A percentile compares a stretch with the other conserved stretches of the same genome.
Conservation (phyloP, 2,113 vertebrate species). For the Circaetus cinerascens region DNA sequence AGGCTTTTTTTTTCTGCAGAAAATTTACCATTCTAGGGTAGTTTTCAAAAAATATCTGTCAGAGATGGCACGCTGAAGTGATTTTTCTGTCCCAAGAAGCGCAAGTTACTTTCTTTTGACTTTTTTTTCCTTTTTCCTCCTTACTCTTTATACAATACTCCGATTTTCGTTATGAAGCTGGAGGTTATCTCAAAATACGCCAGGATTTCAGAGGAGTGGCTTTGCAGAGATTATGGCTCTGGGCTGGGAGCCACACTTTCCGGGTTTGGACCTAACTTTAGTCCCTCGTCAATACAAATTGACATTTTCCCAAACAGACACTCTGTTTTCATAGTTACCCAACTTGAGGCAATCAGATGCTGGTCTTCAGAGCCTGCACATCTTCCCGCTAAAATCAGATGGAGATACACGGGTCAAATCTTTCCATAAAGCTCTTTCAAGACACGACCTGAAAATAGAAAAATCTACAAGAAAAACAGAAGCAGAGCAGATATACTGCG, state of each 20-base stretch:
- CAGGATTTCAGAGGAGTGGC: neutral
- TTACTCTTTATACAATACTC: neutral
- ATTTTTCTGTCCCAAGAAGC: neutral
- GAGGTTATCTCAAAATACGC: neutral
- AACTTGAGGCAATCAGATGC: neutral
- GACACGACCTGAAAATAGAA: neutral
- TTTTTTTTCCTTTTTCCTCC: neutral
- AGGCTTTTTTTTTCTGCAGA: neutral
- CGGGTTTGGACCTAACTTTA: neutral
- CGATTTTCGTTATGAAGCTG: neutral
- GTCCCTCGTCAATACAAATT: neutral
- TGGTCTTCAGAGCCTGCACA: neutral
- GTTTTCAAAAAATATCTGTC: neutral
- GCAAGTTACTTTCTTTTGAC: neutral
- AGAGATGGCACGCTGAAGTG: neutral
- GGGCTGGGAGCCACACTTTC: neutral
- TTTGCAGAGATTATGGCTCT: neutral
- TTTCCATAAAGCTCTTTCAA: neutral
- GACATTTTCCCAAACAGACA: neutral
- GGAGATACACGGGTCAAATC: neutral
- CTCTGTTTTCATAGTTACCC: neutral
- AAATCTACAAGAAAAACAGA: neutral
- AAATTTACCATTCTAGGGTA: neutral
- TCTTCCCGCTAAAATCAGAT: neutral
- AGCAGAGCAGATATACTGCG: neutral